Conservation (phyloP, 2,797 vertebrate species). For the Oreochromis grahami region DNA sequence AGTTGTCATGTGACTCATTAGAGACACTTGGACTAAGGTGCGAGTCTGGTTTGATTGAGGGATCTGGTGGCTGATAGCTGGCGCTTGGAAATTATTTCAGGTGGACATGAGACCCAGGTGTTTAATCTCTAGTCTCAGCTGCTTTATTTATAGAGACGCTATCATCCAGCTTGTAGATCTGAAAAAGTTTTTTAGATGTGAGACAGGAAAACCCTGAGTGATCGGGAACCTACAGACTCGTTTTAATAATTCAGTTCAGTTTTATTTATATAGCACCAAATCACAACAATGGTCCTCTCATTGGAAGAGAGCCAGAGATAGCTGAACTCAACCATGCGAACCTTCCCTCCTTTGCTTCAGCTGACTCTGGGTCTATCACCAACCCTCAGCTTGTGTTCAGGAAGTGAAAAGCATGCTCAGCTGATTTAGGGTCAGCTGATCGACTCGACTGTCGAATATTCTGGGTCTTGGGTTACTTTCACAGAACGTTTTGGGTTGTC, state of each 20-base stretch:
- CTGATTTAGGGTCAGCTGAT: not conserved
- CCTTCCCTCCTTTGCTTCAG: not conserved
- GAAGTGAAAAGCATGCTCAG: not conserved
- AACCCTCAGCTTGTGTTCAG: not conserved
- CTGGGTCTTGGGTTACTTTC: not conserved
- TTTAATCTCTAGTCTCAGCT: not conserved
- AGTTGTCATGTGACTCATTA: not conserved
- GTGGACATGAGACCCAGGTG: not conserved
- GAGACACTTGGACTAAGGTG: not conserved
- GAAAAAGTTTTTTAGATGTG: not conserved
- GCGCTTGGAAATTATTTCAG: not conserved
- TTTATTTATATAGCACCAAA: not conserved
- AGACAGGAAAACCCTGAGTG: not conserved
- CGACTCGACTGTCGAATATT: not conserved
- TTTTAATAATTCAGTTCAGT: not conserved
- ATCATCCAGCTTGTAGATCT: not conserved
- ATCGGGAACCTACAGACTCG: not conserved
- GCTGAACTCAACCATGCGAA: not conserved
- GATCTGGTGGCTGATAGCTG: not conserved
- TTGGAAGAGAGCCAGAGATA: not conserved
- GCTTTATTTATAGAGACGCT: not conserved
- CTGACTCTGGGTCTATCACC: fast-evolving
- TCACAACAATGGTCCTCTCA: not conserved
- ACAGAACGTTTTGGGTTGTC: not conserved
- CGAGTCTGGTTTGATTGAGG: fast-evolving